Conservation (phyloP, 2,113 vertebrate genomes). For the Zeus faber region DNA sequence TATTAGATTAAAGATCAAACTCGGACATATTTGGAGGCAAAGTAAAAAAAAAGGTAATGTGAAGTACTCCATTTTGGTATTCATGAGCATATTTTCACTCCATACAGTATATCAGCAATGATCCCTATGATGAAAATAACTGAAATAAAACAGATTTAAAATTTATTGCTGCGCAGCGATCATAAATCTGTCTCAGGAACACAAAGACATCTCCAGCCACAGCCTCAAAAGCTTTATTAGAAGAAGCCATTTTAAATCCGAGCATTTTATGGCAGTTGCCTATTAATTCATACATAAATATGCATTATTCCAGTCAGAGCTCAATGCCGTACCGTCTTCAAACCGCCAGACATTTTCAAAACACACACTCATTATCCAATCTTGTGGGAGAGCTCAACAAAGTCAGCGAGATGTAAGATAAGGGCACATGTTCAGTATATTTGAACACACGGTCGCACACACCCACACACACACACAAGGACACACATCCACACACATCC, state of each 20-base stretch:
- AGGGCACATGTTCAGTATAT: conserved; percentile 25
- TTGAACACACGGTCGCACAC: conserved; percentile 8
- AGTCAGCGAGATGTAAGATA: conserved; percentile 50
- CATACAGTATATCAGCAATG: conserved; percentile 56
- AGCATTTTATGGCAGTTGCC: conserved; percentile 62
- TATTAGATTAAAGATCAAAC: conserved; percentile 26
- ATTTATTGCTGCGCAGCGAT: conserved; percentile 61
- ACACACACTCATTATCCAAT: conserved; percentile 54
- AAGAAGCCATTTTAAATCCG: conserved; percentile 59
- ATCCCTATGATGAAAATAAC: conserved; percentile 64
- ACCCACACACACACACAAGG: neutral
- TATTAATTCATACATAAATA: conserved; percentile 74
- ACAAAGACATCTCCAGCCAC: conserved; percentile 52
- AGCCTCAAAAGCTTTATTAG: conserved; percentile 70
- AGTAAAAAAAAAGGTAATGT: conserved; percentile 23
- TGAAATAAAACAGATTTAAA: conserved; percentile 68
- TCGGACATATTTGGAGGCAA: conserved; percentile 24
- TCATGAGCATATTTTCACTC: conserved; percentile 55
- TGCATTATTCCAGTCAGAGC: conserved; percentile 58
- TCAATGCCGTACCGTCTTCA: conserved; percentile 22
- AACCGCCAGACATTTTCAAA: conserved; percentile 50
- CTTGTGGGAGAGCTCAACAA: conserved; percentile 48
- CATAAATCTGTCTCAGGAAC: conserved; percentile 66
- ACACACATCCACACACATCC: neutral
- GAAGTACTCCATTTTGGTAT: conserved; percentile 56